Percentiles rank a stretch among this genome's conserved stretches.
phyloP scores from a whole-genome alignment of 2,888 invertebrate genomes.

The Ophioninae sp. region DNA sequence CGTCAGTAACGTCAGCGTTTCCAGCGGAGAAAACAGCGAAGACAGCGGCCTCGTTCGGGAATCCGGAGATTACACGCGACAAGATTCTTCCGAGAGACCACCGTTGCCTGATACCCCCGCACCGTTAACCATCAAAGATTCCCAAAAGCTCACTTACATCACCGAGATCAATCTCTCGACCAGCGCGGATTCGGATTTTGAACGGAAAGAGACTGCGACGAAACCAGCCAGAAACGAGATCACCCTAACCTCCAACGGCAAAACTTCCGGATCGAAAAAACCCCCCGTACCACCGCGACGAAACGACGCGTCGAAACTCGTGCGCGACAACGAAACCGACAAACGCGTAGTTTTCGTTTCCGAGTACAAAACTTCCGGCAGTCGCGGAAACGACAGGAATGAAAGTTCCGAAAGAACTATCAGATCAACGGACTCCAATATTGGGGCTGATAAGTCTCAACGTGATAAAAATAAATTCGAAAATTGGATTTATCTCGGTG shows the following conservation, averaged over 20 bases:
- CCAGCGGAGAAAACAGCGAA: constrained; percentile 77
- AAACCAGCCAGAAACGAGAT: constrained; percentile 66
- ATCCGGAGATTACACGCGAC: constrained; percentile 71
- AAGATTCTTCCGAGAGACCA: constrained; percentile 75
- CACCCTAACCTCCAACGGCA: constrained; percentile 75
- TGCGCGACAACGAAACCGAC: constrained; percentile 68
- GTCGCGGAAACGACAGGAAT: constrained; percentile 47
- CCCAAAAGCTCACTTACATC: constrained; percentile 84
- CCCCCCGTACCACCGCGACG: constrained; percentile 82
- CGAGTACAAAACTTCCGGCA: constrained; percentile 72
- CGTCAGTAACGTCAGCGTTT: constrained; percentile 78
- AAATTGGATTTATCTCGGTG: constrained; percentile 78
- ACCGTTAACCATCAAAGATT: constrained; percentile 68
- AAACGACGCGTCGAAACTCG: constrained; percentile 77
- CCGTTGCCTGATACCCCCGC: constrained; percentile 80
- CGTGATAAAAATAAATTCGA: constrained; percentile 74
- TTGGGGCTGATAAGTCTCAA: constrained; percentile 21
- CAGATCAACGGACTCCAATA: constrained; percentile 55
- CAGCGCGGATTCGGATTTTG: constrained; percentile 60
- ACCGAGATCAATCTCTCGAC: constrained; percentile 88
- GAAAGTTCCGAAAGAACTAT: constrained; percentile 51
- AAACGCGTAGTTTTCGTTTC: constrained; percentile 79
- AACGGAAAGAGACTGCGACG: constrained; percentile 53
- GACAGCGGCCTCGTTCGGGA: constrained; percentile 76
- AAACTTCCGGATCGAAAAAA: constrained; percentile 75